Evolutionary conservation across 2,888 invertebrate species (phyloP).

Genomic region (Diarsia mendica): DNA sequence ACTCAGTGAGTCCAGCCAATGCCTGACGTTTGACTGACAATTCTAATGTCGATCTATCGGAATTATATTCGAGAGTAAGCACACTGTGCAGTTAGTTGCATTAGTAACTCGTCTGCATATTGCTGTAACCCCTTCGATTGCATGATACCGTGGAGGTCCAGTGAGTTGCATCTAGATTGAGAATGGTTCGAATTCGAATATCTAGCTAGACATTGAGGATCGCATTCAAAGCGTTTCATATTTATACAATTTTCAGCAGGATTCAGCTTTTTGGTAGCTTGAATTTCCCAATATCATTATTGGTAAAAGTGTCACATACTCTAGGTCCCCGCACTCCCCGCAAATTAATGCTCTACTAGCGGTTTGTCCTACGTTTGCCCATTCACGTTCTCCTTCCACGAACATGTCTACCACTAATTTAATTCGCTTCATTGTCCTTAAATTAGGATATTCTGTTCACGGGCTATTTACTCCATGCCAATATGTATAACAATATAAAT

Average conservation of each 20-base stretch:
- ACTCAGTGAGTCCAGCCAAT: too few species aligned
- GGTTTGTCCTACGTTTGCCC: too few species aligned
- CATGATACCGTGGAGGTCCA: too few species aligned
- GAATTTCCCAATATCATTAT: neutral
- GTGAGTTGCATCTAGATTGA: too few species aligned
- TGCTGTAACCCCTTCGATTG: too few species aligned
- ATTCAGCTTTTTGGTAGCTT: too few species aligned
- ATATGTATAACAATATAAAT: conserved; percentile 39
- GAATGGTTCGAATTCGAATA: neutral
- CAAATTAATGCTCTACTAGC: too few species aligned
- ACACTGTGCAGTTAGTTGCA: neutral
- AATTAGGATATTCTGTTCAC: conserved; percentile 4
- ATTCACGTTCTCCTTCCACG: neutral
- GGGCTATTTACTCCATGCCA: conserved; percentile 31
- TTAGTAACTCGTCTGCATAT: too few species aligned
- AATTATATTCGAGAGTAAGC: too few species aligned
- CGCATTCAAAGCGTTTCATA: neutral
- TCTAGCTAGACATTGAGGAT: neutral
- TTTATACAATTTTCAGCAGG: neutral
- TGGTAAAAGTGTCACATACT: neutral
- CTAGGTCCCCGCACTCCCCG: too few species aligned
- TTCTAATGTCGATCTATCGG: too few species aligned
- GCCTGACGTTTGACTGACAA: too few species aligned
- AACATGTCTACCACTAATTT: neutral
- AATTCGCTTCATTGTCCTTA: neutral